Percentiles rank a stretch among this genome's conserved stretches.
These are phyloP conservation scores for Xestia rhomboidea DNA, from an alignment of 2,888 invertebrate genomes.

Conservation along the genomic window DNA sequence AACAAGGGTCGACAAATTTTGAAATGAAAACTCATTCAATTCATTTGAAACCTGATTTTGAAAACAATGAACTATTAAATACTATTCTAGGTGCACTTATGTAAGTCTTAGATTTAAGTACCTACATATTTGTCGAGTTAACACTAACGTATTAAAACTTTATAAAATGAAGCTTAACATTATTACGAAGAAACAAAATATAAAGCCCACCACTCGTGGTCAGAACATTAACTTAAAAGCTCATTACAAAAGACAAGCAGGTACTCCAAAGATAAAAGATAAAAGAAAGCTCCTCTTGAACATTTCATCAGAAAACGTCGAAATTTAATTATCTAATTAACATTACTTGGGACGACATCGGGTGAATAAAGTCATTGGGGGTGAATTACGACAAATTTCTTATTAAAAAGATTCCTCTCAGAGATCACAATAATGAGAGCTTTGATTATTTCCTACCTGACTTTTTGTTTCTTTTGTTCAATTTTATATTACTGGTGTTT, in stretches of 20 bases:
- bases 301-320: conserved; percentile 76
- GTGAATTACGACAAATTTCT: conserved; percentile 76
- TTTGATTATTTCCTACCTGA: conserved; percentile 71
- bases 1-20: neutral
- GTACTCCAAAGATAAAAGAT: conserved; percentile 58
- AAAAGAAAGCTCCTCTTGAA: conserved; percentile 70
- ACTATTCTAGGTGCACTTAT: neutral
- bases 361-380: conserved; percentile 79
- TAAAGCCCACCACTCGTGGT: conserved; percentile 15
- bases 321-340: conserved; percentile 83
- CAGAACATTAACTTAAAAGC: conserved; percentile 47
- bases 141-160: neutral
- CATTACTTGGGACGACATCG: conserved; percentile 77
- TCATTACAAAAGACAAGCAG: conserved; percentile 58
- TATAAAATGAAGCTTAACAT: neutral
- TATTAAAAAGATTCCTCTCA: conserved; percentile 73
- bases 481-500: conserved; percentile 18
- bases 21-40: too few relatives aligned
- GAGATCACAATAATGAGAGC: conserved; percentile 70
- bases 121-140: neutral
- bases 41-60: neutral
- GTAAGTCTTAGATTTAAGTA: neutral
- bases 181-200: neutral
- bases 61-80: neutral
- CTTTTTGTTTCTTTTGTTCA: conserved; percentile 52